Evolutionary conservation across 2,797 vertebrate genomes (phyloP), one percentile per base, ranked within the genome.

Genomic region (Pseudomugil gertrudae): DNA sequence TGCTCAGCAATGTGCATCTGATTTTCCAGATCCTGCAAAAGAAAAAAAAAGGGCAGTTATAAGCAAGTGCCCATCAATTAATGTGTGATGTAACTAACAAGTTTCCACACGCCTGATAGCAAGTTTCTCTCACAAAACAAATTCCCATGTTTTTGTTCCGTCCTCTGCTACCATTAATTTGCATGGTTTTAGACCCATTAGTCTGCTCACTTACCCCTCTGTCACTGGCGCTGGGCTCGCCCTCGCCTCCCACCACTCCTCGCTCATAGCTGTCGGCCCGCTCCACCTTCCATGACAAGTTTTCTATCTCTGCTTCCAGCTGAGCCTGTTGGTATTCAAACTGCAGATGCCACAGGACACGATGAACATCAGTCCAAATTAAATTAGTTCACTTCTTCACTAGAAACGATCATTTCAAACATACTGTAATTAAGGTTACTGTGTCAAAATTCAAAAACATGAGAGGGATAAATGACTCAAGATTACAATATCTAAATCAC

Each of bases 1-100:
- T 99, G 97, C 91, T 99, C 98, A 63, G 98, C 97, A 87, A 98
- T 98, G 92, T 99, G 97, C 98, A 99, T 99, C 94, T 99, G 98
- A 87, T 99, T 99, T 91, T 99, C 98, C 92, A 99, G 93, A 89
- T 99, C 98, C 98, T 99, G 84, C 1, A 19, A 64, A 53, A 72
- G 30, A 13, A 24, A 23, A 10, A 52, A 0, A 40, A 0, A 66
- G 1, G 23, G 5, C n/a, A 50, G 21, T 23, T 23, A 24, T 50
- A 6, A 50, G 21, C 7, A 26, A 43, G 40, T 2, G 6, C 7
- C 2, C 19, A 43, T 43, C 40, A n/a, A 4, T n/a, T 3, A n/a
- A 43, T 43, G 7, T 43, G 19, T 43, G 19, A 43, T n/a, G 19
- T n/a, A 29, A 29, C 29, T 29, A 29, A 29, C 5, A 5, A 29